Base-by-base conservation (phyloP, 2,113 vertebrate species). In the Tupaia tana region DNA sequence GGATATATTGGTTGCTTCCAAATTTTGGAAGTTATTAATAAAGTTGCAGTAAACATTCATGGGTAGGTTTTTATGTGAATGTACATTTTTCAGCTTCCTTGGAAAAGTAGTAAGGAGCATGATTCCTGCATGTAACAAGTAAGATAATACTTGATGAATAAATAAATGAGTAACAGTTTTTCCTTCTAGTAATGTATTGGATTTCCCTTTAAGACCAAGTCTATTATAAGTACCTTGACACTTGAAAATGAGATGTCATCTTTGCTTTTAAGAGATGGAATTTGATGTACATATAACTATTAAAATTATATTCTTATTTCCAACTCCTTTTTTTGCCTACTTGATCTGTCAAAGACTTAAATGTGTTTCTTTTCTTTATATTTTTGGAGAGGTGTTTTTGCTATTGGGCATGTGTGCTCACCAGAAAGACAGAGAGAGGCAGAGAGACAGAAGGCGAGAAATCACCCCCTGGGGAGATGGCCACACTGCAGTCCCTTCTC, bases 331-430 rank as follows among this genome's bases (percentile, higher is more conserved):
- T 86, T 91, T 90, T 27, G 12, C 63, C 25, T 74, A 27, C 11
- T 86, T 88, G 16, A 69, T 82, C 27, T 92, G 31, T 87, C 56
- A 86, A 19, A 87, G 70, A 83, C 27, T 93, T 43, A 69, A n/a
- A 90, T 52, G 59, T 77, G 5, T 78, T 83, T 93, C 31, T 83
- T 78, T 83, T 93, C 31, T 83, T 73, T 11, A 52, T 20, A 16
- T 43, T 43, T 43, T 43, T 43, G 43, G 43, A 43, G 43, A 43
- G 43, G 43, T 43, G 43, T 43, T 43, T 43, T 43, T 43, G 43
- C 43, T 43, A 43, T 43, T 4, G 43, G 43, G 43, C 6, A 6
- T 43, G 43, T 43, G 43, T 43, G 43, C 43, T 43, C 43, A 43
- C 43, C 43, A 43, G 43, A 43, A 43, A 43, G 43, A 43, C 43